A percentile compares a stretch with the other conserved stretches of the same genome.
phyloP scores from a whole-genome alignment of 1,140 invertebrate species.

The Lepidurus arcticus region DNA sequence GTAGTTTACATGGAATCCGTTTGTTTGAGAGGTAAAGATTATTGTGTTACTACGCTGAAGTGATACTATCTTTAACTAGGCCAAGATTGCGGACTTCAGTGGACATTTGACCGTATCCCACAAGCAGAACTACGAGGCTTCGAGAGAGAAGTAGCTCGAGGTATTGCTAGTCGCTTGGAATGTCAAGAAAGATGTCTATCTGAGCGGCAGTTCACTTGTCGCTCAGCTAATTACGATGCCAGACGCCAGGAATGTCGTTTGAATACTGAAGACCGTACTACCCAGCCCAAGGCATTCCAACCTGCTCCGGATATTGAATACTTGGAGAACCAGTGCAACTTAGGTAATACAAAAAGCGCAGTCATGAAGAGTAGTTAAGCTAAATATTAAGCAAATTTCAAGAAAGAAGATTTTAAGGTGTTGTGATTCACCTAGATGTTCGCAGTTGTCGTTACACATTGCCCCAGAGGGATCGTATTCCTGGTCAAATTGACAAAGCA shows the following conservation, averaged over 20 bases:
- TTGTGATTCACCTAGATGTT: slow-evolving; percentile 39
- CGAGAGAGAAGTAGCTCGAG: slow-evolving; percentile 41
- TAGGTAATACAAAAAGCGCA: slow-evolving; percentile 40
- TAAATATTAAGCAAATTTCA: background rate
- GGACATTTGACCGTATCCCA: slow-evolving; percentile 49
- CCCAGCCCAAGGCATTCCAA: slow-evolving; percentile 42
- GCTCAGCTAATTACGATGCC: slow-evolving; percentile 48
- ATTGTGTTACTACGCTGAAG: background rate
- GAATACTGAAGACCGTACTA: slow-evolving; percentile 46
- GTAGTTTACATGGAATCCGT: slow-evolving; percentile 48
- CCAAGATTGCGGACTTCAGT: slow-evolving; percentile 35
- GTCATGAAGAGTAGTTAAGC: background rate
- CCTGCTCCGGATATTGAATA: slow-evolving; percentile 46
- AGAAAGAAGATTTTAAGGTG: background rate
- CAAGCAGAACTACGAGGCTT: slow-evolving; percentile 45
- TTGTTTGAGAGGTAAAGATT: slow-evolving; percentile 43
- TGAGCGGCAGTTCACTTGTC: slow-evolving; percentile 46
- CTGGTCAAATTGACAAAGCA: slow-evolving; percentile 48
- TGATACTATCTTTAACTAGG: slow-evolving; percentile 23
- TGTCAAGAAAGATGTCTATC: slow-evolving; percentile 48
- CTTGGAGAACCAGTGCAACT: slow-evolving; percentile 51
- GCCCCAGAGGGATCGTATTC: slow-evolving; percentile 43
- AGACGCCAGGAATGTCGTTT: slow-evolving; percentile 46
- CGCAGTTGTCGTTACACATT: slow-evolving; percentile 44
- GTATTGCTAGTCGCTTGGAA: slow-evolving; percentile 43